phyloP scores from a whole-genome alignment of 2,888 invertebrate genomes.

The Tholera decimalis region DNA sequence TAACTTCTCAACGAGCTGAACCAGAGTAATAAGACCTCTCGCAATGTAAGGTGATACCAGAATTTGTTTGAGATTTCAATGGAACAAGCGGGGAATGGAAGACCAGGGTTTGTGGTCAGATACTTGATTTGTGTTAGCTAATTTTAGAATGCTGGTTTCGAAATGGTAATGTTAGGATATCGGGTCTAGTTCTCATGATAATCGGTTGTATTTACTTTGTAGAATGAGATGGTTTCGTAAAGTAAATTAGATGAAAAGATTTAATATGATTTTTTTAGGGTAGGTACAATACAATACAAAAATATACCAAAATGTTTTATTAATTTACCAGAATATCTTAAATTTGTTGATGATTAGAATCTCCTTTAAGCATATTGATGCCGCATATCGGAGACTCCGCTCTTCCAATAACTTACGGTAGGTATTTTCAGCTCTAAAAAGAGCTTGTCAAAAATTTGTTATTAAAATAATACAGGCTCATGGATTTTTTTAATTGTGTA shows the following conservation, averaged over 20 bases:
- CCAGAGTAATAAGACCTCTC: slow-evolving; percentile 75
- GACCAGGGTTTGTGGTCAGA: slow-evolving; percentile 66
- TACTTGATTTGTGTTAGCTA: slow-evolving; percentile 77
- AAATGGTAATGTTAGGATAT: slow-evolving; percentile 74
- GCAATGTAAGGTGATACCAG: slow-evolving; percentile 63
- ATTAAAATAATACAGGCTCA: too few species aligned
- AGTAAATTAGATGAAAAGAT: not conserved
- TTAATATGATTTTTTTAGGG: too few species aligned
- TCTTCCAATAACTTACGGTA: too few species aligned
- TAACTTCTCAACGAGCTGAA: slow-evolving; percentile 76
- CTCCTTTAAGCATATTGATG: too few species aligned
- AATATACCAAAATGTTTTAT: too few species aligned
- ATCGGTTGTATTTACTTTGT: slow-evolving; percentile 16
- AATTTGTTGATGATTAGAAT: too few species aligned
- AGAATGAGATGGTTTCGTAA: not conserved
- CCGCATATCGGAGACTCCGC: too few species aligned
- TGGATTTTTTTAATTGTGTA: too few species aligned
- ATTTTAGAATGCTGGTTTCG: slow-evolving; percentile 83
- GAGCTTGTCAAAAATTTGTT: too few species aligned
- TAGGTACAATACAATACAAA: too few species aligned
- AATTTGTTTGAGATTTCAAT: slow-evolving; percentile 48
- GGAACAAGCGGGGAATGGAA: slow-evolving; percentile 55
- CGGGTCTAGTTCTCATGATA: slow-evolving; percentile 57
- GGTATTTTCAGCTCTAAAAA: too few species aligned
- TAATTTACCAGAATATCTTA: too few species aligned